Conservation (phyloP, 1,140 invertebrate species). For the Drosophila micromelanica region DNA sequence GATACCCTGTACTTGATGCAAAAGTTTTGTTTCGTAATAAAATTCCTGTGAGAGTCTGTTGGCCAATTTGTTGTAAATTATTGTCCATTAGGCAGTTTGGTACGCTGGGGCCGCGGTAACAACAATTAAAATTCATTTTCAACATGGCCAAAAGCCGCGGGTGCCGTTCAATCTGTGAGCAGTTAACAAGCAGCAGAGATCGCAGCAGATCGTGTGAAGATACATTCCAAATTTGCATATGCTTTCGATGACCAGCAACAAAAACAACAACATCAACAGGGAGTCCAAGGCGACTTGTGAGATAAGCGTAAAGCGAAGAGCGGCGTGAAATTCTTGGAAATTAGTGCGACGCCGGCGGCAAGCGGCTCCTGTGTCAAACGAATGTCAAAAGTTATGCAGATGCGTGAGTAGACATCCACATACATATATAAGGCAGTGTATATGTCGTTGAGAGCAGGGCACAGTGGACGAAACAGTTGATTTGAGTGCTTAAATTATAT, state of each 20-base stretch:
- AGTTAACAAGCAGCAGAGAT: slow-evolving; percentile 72
- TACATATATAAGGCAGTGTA: neutral
- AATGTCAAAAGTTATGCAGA: slow-evolving; percentile 51
- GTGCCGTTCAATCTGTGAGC: slow-evolving; percentile 40
- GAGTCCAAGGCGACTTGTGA: neutral
- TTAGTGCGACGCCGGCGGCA: slow-evolving; percentile 46
- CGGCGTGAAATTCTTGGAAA: slow-evolving; percentile 76
- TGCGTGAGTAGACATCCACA: neutral
- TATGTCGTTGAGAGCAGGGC: slow-evolving; percentile 5
- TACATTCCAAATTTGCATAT: slow-evolving; percentile 56
- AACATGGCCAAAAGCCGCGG: slow-evolving; percentile 56
- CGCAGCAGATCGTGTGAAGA: slow-evolving; percentile 75
- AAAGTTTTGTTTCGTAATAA: slow-evolving; percentile 85
- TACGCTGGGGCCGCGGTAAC: slow-evolving; percentile 1
- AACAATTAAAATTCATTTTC: slow-evolving; percentile 81
- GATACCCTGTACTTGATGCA: neutral
- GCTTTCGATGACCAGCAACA: slow-evolving; percentile 4
- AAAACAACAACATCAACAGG: neutral
- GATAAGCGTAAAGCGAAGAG: slow-evolving; percentile 52
- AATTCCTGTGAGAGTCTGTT: slow-evolving; percentile 39
- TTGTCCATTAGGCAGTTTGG: slow-evolving; percentile 42
- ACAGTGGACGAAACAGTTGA: slow-evolving; percentile 19
- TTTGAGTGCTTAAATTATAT: slow-evolving; percentile 10
- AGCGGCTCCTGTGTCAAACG: slow-evolving; percentile 70
- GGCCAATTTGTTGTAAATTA: slow-evolving; percentile 60